Conservation (phyloP, 2,888 invertebrate genomes). For the Yponomeuta cagnagella region DNA sequence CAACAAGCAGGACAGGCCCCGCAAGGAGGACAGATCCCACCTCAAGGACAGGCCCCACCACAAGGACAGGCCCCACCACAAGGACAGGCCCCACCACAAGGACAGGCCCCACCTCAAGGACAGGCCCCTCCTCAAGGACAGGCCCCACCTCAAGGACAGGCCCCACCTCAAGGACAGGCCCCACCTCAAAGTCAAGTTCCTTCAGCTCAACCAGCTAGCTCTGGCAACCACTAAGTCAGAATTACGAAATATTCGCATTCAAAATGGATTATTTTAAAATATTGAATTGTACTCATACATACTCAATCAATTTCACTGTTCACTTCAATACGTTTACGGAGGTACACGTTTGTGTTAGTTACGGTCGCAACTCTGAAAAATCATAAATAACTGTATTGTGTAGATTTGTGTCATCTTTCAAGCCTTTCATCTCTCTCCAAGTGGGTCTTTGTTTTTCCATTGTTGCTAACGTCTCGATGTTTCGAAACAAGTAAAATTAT, state of each 20-base stretch:
- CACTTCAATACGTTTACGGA: neutral
- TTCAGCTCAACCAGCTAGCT: neutral
- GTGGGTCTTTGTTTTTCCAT: neutral
- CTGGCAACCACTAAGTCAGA: neutral
- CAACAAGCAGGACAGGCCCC: conserved; percentile 26
- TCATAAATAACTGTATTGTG: neutral
- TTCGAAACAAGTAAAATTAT: too few species aligned
- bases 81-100: conserved; percentile 25
- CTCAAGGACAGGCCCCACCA: conserved; percentile 19
- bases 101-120: conserved; percentile 21
- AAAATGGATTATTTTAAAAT: neutral
- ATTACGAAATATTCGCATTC: neutral
- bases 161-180: conserved; percentile 25
- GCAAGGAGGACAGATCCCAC: neutral
- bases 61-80: conserved; percentile 19
- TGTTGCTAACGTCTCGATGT: neutral
- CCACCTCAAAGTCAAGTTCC: conserved; percentile 18
- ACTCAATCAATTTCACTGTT: neutral
- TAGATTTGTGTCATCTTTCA: neutral
- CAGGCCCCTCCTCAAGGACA: conserved; percentile 23
- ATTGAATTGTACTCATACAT: neutral
- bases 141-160: conserved; percentile 28
- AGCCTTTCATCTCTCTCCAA: neutral
- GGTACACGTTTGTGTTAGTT: neutral
- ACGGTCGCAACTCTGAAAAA: neutral